Conservation (phyloP, 1,140 invertebrate species). For the Drosophila punjabiensis region DNA sequence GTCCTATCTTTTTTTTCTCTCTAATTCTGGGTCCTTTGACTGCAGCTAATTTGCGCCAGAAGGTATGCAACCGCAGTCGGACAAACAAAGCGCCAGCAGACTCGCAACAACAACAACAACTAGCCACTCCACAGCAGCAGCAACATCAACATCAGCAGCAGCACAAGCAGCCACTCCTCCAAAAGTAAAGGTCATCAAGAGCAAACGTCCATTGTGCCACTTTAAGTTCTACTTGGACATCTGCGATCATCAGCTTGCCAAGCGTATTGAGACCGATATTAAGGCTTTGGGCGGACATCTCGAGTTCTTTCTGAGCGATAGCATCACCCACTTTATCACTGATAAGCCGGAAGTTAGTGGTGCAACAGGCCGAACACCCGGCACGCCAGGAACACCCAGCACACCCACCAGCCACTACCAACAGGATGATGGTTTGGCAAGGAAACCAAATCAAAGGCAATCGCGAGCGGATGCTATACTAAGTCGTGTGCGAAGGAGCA, state of each 20-base stretch:
- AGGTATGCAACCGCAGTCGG: slow-evolving; percentile 85
- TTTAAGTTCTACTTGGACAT: slow-evolving; percentile 90
- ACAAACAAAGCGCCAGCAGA: slow-evolving; percentile 83
- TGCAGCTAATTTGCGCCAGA: slow-evolving; percentile 81
- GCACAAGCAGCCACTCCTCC: slow-evolving; percentile 46
- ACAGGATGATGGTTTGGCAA: slow-evolving; percentile 51
- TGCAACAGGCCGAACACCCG: slow-evolving; percentile 51
- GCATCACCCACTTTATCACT: slow-evolving; percentile 87
- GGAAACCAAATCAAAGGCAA: slow-evolving; percentile 79
- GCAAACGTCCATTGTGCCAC: slow-evolving; percentile 87
- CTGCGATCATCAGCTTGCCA: slow-evolving; percentile 88
- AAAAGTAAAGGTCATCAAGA: slow-evolving; percentile 85
- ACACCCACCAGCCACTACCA: slow-evolving; percentile 40
- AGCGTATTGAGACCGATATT: slow-evolving; percentile 88
- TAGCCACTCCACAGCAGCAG: slow-evolving; percentile 51
- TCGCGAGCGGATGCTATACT: slow-evolving; percentile 90
- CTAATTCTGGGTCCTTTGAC: slow-evolving; percentile 60
- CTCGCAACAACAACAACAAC: slow-evolving; percentile 70
- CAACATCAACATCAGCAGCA: slow-evolving; percentile 57
- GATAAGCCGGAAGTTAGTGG: slow-evolving; percentile 84
- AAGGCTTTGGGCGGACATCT: slow-evolving; percentile 89
- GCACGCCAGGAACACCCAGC: slow-evolving; percentile 53
- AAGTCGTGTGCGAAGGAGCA: slow-evolving; percentile 86
- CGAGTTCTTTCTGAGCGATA: slow-evolving; percentile 87
- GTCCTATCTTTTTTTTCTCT: slow-evolving; percentile 38